Evolutionary conservation across 2,113 vertebrate genomes (phyloP).

Genomic region (Poeciliopsis retropinna): DNA sequence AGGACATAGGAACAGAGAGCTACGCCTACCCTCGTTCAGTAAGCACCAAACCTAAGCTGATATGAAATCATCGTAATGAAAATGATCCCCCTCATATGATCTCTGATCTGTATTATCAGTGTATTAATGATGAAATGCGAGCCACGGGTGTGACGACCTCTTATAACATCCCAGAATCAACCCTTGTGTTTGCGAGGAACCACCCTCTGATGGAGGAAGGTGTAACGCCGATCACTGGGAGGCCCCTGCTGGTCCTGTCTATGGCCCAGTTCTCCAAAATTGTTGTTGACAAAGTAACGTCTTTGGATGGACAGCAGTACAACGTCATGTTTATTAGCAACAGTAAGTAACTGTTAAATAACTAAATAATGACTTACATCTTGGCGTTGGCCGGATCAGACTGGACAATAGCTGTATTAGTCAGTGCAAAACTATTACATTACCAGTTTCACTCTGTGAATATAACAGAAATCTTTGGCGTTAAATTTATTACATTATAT

Average conservation of each 20-base stretch:
- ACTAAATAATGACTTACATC: too few relatives aligned
- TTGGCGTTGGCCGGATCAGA: too few relatives aligned
- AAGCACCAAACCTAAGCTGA: slow-evolving; percentile 1
- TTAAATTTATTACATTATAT: too few relatives aligned
- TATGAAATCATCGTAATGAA: not conserved
- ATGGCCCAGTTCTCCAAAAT: slow-evolving; percentile 22
- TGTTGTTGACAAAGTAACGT: slow-evolving; percentile 28
- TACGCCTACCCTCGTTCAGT: slow-evolving; percentile 25
- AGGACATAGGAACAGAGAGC: slow-evolving; percentile 21
- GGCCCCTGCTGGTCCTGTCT: slow-evolving; percentile 26
- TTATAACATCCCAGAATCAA: slow-evolving; percentile 9
- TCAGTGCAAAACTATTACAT: too few relatives aligned
- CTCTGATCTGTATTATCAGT: slow-evolving; percentile 16
- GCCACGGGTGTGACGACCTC: slow-evolving; percentile 15
- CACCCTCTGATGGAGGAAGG: slow-evolving; percentile 35
- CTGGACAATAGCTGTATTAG: too few relatives aligned
- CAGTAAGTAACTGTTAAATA: slow-evolving; percentile 5
- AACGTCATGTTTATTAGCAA: slow-evolving; percentile 38
- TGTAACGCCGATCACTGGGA: slow-evolving; percentile 15
- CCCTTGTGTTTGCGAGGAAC: slow-evolving; percentile 22
- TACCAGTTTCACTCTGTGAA: too few relatives aligned
- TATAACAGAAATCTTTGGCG: too few relatives aligned
- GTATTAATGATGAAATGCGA: slow-evolving; percentile 29
- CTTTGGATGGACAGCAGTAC: slow-evolving; percentile 16
- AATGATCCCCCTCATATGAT: not conserved